Conservation (phyloP, 1,140 invertebrate genomes). For the Drosophila littoralis region DNA sequence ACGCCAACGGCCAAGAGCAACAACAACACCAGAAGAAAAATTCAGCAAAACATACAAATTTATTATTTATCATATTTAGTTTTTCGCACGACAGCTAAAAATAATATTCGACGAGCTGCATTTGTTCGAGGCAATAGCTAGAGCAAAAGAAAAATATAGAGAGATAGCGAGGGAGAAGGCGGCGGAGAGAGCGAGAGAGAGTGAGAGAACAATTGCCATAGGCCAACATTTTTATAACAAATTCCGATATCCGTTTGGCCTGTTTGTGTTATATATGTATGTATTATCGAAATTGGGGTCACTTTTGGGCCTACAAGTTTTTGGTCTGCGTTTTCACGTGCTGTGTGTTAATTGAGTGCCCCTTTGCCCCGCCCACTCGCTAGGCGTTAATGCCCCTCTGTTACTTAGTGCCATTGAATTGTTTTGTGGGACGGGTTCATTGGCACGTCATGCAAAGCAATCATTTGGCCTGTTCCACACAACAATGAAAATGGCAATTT, state of each 20-base stretch:
- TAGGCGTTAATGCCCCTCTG: slow-evolving; percentile 30
- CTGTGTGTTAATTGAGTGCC: slow-evolving; percentile 56
- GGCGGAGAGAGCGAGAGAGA: neutral
- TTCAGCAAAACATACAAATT: slow-evolving; percentile 60
- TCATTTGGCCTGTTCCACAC: slow-evolving; percentile 57
- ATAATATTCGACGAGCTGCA: slow-evolving; percentile 33
- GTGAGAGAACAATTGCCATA: slow-evolving; percentile 3
- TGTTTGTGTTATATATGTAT: neutral
- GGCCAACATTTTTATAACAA: slow-evolving; percentile 11
- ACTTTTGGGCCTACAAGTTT: slow-evolving; percentile 5
- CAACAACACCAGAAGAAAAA: slow-evolving; percentile 29
- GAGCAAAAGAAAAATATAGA: no score
- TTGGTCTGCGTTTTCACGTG: slow-evolving; percentile 20
- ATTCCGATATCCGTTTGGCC: slow-evolving; percentile 33
- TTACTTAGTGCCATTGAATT: slow-evolving; percentile 36
- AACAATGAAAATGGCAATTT: slow-evolving; percentile 63
- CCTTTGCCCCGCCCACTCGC: neutral
- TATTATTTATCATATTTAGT: slow-evolving; percentile 67
- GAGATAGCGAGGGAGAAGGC: neutral
- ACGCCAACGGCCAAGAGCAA: slow-evolving; percentile 27
- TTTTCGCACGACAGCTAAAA: slow-evolving; percentile 50
- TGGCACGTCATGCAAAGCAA: slow-evolving; percentile 74
- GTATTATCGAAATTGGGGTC: slow-evolving; percentile 15
- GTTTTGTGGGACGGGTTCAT: slow-evolving; percentile 56
- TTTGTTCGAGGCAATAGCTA: no score